Base-by-base conservation (phyloP, 2,888 invertebrate genomes). In the Onthophagus sagittarius region DNA sequence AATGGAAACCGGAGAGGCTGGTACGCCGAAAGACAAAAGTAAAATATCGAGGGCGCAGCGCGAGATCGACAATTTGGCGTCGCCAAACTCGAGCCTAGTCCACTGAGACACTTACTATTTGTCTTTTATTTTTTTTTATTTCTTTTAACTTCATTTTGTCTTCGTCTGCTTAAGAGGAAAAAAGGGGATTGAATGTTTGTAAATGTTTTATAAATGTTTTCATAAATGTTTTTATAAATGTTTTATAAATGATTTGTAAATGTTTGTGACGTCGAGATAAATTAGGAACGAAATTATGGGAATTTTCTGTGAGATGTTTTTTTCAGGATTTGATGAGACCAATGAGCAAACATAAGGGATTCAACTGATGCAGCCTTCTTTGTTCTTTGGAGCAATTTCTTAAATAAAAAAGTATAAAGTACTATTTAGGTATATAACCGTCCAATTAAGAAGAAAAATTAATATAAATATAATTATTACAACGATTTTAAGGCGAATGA, bases 1-100 rank as follows among this genome's bases (percentile, higher is more conserved):
- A 64, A 91, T 95, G 87, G 98, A 98, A 87, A 94, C 97, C 11
- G 98, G 98, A 63, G 97, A 98, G 83, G 91, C 93, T 80, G 91
- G 93, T 82, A 96, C 97, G 76, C 97, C 97, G 78, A 94, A 95
- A 86, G 96, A 97, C 85, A 97, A 97, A 88, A 93, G 97, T 74
- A 98, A 98, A 88, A 96, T 95, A 85, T 98, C 98, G 62, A 90
- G 96, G 80, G 97, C 97, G 72, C 97, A 98, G 86, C 90, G 97
- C 78, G 96, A 97, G 85, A 97, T 97, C 84, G 97, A 97, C 82
- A 90, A 88, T 79, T 86, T 90, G 74, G 87, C 87, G 69, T 85
- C 87, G 76, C 87, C 88, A 62, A 80, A 76, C 74, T 78, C 80
- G n/a, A 79, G 78, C 75, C 77, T 81, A 74, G 81, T 81, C 71